Base-by-base conservation (phyloP, 2,113 vertebrate species). In the Lathamus discolor region DNA sequence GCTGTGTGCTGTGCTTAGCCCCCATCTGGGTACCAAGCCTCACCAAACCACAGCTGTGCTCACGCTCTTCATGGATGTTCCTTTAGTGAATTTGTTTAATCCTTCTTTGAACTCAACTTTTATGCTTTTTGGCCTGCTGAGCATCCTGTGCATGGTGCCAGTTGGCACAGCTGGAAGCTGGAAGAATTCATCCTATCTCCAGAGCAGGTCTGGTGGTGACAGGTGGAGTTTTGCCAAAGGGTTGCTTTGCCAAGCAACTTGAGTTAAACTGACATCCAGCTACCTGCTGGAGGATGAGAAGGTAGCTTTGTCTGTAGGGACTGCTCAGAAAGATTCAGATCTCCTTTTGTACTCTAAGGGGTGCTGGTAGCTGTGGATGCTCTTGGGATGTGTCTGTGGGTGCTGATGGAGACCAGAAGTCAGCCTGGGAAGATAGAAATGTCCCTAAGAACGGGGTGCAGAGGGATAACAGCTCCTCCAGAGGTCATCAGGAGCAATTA, bases 121-220 rank as follows among this genome's bases (percentile, higher is more conserved):
- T 68, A 59, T 82, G 73, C 12, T 19, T 88, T 93, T 91, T 96
- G 92, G 91, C 92, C 51, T 13, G 61, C 69, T 39, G 73, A 95
- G 86, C 91, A 89, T 94, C 69, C 91, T 81, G 76, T 86, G 55
- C 78, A 5, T 37, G 86, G 80, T 91, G 90, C 95, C 93, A 97
- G 73, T 27, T 96, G 96, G 90, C 92, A 90, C 22, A 5, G 35
- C 78, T 90, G 86, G 64, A 27, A 78, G 66, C 67, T 90, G 90
- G 67, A 82, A 41, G 75, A 91, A 90, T 90, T 92, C 3, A 3
- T 94, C 81, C 93, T 92, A 61, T 92, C 91, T 93, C 62, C 79
- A 88, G 68, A n/a, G 66, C 90, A 80, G 88, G 33, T 92, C 75
- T 82, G 77, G 41, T 90, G 86, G 78, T 86, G 92, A 91, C 90